Evolutionary conservation across 2,113 vertebrate species (phyloP).

Genomic region (Spermophilus dauricus): DNA sequence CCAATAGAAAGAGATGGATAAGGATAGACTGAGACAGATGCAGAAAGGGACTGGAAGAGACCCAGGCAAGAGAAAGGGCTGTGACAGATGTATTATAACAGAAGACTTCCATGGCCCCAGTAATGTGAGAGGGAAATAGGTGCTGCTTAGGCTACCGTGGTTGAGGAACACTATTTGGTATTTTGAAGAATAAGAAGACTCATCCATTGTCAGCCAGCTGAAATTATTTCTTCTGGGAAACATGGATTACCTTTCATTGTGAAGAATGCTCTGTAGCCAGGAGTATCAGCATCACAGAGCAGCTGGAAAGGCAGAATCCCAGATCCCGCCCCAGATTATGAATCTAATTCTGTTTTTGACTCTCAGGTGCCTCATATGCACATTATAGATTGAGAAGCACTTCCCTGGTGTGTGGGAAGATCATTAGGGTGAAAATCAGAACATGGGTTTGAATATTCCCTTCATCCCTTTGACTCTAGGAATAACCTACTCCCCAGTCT

Average conservation of each 20-base stretch:
- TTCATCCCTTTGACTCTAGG: background rate
- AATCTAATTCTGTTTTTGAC: background rate
- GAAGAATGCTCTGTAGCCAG: background rate
- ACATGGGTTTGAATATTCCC: background rate
- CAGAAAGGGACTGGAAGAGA: background rate
- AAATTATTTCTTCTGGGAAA: background rate
- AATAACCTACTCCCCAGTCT: background rate
- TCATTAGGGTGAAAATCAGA: background rate
- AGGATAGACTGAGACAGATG: background rate
- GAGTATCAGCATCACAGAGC: background rate
- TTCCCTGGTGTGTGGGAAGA: background rate
- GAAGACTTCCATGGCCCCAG: background rate
- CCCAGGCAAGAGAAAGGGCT: background rate
- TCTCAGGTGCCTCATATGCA: background rate
- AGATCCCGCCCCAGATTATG: background rate
- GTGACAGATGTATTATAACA: background rate
- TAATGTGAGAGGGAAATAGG: background rate
- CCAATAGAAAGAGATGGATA: background rate
- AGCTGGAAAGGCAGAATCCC: background rate
- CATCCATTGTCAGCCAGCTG: background rate
- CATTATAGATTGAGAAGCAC: background rate
- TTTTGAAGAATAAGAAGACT: constrained; percentile 2
- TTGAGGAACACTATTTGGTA: background rate
- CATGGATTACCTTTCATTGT: background rate
- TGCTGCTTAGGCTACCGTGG: background rate